Conservation (phyloP, 1,140 invertebrate species). For the Phocides pigmalion region DNA sequence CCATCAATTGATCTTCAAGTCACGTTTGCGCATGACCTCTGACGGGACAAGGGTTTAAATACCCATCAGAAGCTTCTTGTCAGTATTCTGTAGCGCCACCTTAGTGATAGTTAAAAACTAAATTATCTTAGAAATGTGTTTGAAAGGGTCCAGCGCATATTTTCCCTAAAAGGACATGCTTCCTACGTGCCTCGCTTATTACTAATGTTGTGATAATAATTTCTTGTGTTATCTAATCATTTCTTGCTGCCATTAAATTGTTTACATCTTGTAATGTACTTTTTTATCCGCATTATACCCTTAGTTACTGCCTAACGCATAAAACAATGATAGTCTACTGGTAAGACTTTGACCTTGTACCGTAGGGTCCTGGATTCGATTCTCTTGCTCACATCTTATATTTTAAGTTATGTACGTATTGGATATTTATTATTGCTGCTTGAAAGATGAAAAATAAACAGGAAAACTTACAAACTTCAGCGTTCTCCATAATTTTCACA, state of each 20-base stretch:
- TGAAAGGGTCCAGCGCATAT: constrained; percentile 14
- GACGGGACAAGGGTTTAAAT: constrained; percentile 16
- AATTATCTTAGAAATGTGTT: constrained; percentile 22
- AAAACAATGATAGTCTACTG: no score
- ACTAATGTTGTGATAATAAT: background rate
- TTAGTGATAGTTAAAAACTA: constrained; percentile 8
- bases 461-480: no score
- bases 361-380: no score
- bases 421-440: no score
- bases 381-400: no score
- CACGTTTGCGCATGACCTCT: constrained; percentile 7
- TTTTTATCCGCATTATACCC: background rate
- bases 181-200: constrained; percentile 11
- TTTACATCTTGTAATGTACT: background rate
- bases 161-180: constrained; percentile 13
- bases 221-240: background rate
- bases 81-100: constrained; percentile 16
- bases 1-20: constrained; percentile 4
- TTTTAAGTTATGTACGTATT: no score
- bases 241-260: background rate
- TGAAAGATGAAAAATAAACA: no score
- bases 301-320: no score
- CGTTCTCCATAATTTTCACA: no score
- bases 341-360: no score
- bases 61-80: constrained; percentile 1